Evolutionary conservation across 2,888 invertebrate species (phyloP).

Genomic region (Apodemia hepburni): DNA sequence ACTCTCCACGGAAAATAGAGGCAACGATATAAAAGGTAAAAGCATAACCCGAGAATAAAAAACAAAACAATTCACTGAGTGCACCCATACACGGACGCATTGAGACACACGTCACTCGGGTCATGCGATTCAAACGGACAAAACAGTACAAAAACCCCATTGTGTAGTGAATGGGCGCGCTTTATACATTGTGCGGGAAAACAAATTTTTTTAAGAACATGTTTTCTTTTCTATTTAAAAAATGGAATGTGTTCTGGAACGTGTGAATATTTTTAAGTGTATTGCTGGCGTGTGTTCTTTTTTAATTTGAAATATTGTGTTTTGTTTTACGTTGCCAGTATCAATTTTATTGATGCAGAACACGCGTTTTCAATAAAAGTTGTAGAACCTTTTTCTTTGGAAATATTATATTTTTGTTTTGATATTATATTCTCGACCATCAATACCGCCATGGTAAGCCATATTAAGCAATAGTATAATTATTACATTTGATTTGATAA

Average conservation of each 20-base stretch:
- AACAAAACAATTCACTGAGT: conserved; percentile 74
- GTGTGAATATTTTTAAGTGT: conserved; percentile 65
- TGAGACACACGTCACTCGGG: conserved; percentile 58
- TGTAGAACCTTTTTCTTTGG: conserved; percentile 34
- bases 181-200: conserved; percentile 63
- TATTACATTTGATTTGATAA: too few species aligned
- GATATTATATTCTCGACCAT: too few species aligned
- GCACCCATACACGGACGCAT: conserved; percentile 54
- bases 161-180: conserved; percentile 68
- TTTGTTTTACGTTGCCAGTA: conserved; percentile 37
- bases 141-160: conserved; percentile 63
- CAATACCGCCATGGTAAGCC: too few species aligned
- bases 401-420: conserved; percentile 18
- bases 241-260: conserved; percentile 55
- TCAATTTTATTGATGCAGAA: conserved; percentile 18
- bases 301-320: conserved; percentile 64
- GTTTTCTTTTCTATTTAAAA: conserved; percentile 54
- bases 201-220: conserved; percentile 73
- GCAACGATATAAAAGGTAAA: conserved; percentile 45
- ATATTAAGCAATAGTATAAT: too few species aligned
- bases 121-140: conserved; percentile 50
- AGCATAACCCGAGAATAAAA: conserved; percentile 42
- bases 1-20: conserved; percentile 45
- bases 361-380: conserved; percentile 30
- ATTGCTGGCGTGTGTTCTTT: conserved; percentile 58